Evolutionary conservation across 2,113 vertebrate genomes (phyloP), one percentile per base, ranked within the genome.

Genomic region (Manacus vitellinus): DNA sequence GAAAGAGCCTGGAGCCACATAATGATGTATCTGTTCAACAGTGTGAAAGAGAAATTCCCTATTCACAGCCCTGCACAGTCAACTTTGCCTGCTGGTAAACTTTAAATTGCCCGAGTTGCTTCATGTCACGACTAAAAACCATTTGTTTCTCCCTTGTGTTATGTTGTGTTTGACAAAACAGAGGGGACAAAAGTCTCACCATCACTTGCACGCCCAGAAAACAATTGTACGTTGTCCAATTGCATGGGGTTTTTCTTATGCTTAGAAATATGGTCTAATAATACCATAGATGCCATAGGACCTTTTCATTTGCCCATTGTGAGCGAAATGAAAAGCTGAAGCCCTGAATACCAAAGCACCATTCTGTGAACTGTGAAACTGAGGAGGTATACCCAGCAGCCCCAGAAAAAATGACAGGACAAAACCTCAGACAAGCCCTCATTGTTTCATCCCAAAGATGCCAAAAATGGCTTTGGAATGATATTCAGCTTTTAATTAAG

Each of bases 401-500:
- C 73, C 79, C 28, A 80, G 89, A 41, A 77, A n/a, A 95, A 89
- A 89, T 39, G n/a, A 79, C 27, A 70, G 78, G n/a, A 90, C n/a
- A 47, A 80, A 94, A 85, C 39, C 41, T 83, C 33, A 56, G 74
- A 80, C 27, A 88, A 83, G 27, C 39, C 63, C 61, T 66, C 31
- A 39, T 62, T 90, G 63, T 71, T 95, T 90, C 68, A 83, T 80
- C 63, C 85, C 39, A 67, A 90, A 88, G 68, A 72, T 58, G 72
- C 24, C 28, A 23, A 79, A 83, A 88, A 65, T 21, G 4, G 27
- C 52, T 89, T 82, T 51, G 12, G 62, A 92, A 94, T 76, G 41
- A 67, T 30, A 52, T 31, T 83, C 88, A 72, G 56, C 23, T 83
- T 94, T 86, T 88, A 93, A 93, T 93, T 80, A 75, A 90, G 75